Evolutionary conservation across 2,797 vertebrate genomes (phyloP).

Genomic region (Typhlichthys subterraneus): DNA sequence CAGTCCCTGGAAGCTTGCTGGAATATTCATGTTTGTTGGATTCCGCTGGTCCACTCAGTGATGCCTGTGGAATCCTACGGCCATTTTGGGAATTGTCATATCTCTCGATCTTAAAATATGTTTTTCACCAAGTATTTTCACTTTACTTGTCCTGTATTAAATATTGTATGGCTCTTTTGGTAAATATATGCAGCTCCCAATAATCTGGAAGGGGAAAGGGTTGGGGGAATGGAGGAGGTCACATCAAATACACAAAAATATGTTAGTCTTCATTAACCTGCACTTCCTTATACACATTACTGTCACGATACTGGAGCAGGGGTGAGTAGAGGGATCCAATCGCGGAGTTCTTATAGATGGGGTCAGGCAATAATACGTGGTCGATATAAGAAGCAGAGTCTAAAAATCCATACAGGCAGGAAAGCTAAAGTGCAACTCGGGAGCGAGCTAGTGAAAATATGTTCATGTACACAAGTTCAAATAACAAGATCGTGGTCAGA

Average conservation of each 20-base stretch:
- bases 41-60: conserved; percentile 47
- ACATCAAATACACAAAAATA: background rate
- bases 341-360: no score
- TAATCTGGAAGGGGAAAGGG: conserved; percentile 47
- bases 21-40: conserved; percentile 70
- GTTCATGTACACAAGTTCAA: no score
- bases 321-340: no score
- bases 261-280: background rate
- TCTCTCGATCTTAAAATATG: conserved; percentile 16
- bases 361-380: no score
- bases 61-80: conserved; percentile 48
- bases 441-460: no score
- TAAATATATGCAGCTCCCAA: conserved; percentile 18
- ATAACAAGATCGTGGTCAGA: no score
- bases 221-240: conserved; percentile 6
- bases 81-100: conserved; percentile 62
- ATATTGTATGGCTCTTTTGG: conserved; percentile 3
- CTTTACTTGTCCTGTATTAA: conserved; percentile 28
- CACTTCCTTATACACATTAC: no score
- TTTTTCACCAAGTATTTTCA: conserved; percentile 59
- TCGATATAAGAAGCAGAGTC: no score
- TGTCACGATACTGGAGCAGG: no score
- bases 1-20: conserved; percentile 63
- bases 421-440: no score
- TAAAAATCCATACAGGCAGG: no score